These are phyloP conservation scores for Agrilus mali DNA, from an alignment of 2,888 invertebrate genomes.

Conservation along the genomic window DNA sequence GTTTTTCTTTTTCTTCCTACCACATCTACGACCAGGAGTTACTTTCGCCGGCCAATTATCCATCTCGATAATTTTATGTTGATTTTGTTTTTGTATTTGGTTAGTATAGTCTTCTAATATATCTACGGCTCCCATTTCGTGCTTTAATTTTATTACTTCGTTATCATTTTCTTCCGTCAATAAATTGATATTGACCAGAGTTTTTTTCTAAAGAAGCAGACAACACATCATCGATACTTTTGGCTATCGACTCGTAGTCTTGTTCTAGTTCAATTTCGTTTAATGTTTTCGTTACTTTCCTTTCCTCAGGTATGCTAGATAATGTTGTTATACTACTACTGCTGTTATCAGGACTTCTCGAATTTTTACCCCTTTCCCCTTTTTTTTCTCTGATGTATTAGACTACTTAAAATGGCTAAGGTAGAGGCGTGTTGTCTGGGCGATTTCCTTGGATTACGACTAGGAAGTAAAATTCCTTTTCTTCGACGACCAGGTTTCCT, in stretches of 20 bases:
- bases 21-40: slow-evolving; percentile 20
- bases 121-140: slow-evolving; percentile 22
- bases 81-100: slow-evolving; percentile 5
- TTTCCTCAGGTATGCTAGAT: slow-evolving; percentile 11
- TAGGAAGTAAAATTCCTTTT: slow-evolving; percentile 14
- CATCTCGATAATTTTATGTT: background rate
- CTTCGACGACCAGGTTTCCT: slow-evolving; percentile 5
- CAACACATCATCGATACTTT: slow-evolving; percentile 35
- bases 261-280: slow-evolving; percentile 28
- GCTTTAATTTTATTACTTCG: slow-evolving; percentile 23
- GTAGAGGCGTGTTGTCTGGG: slow-evolving; percentile 84
- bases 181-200: slow-evolving; percentile 38
- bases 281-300: slow-evolving; percentile 3
- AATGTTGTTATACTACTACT: slow-evolving; percentile 28
- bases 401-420: slow-evolving; percentile 62
- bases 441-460: slow-evolving; percentile 63
- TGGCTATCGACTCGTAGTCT: slow-evolving; percentile 32
- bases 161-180: slow-evolving; percentile 33
- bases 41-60: slow-evolving; percentile 4
- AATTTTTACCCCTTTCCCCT: slow-evolving; percentile 14
- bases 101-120: slow-evolving; percentile 33
- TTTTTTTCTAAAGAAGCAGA: slow-evolving; percentile 23
- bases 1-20: slow-evolving; percentile 51
- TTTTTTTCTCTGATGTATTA: slow-evolving; percentile 43
- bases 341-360: slow-evolving; percentile 33